phyloP scores from a whole-genome alignment of 2,113 vertebrate genomes.

The Pipa parva region DNA sequence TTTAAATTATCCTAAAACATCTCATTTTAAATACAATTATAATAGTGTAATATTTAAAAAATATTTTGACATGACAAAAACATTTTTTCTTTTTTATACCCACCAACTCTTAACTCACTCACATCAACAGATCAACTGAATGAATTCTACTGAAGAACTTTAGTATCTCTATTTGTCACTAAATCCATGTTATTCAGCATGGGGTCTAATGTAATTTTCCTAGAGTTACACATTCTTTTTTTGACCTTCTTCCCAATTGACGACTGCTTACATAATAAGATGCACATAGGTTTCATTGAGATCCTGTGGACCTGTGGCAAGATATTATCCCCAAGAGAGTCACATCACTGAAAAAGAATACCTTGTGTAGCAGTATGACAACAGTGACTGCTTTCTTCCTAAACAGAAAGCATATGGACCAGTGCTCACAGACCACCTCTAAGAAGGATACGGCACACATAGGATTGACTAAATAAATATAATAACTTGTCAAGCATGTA shows the following conservation, averaged over 20 bases:
- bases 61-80: too few species aligned
- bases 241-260: conserved; percentile 72
- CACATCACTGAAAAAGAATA: conserved; percentile 98
- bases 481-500: conserved; percentile 89
- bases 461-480: conserved; percentile 82
- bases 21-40: too few species aligned
- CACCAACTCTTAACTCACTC: too few species aligned
- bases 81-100: too few species aligned
- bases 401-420: conserved; percentile 88
- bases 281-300: conserved; percentile 82
- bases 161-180: conserved; percentile 64
- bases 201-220: conserved; percentile 78
- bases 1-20: too few species aligned
- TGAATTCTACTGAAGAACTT: conserved; percentile 33
- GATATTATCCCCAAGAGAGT: conserved; percentile 91
- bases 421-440: conserved; percentile 81
- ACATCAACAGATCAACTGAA: too few species aligned
- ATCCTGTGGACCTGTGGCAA: conserved; percentile 92
- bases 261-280: conserved; percentile 82
- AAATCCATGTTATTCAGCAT: conserved; percentile 77
- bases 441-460: conserved; percentile 77
- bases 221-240: conserved; percentile 74
- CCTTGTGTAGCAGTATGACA: conserved; percentile 94
- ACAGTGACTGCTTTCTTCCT: conserved; percentile 92
- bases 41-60: too few species aligned